Base-by-base conservation (phyloP, 2,888 invertebrate genomes). In the Blastobasis adustella region DNA sequence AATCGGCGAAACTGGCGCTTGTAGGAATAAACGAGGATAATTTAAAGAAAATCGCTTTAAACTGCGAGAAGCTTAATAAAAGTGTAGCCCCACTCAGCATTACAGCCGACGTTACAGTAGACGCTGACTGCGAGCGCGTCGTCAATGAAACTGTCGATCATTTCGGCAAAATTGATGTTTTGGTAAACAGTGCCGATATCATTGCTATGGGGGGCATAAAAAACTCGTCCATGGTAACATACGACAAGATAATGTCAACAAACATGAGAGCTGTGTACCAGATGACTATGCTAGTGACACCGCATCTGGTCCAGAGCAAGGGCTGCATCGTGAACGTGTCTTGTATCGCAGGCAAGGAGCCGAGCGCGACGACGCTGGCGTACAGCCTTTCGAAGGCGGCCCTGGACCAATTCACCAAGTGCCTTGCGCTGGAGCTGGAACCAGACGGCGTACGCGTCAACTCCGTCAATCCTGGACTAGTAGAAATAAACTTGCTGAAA, bases 361-460 rank as follows among this genome's bases (percentile, higher is more conserved):
- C 80, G 0, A 82, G 73, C 53, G 92, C 96, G 0, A 93, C 93
- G 58, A 92, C 96, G 1, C 76, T 98, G 50, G 93, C 96, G 0
- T 99, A 99, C 78, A 93, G 93, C 65, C 92, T 98, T 83, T 96
- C 97, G 1, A 99, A 99, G 82, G 91, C 96, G 8, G 97, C 97
- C 0, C 80, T 98, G 5, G 98, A 99, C 83, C 98, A 98, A 69
- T 93, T 99, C 64, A 99, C 98, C 0, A 92, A 93, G 72, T 97
- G 97, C 73, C 90, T 93, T 9, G 98, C 98, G 1, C 82, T 99
- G 47, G 98, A 96, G 66, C 80, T 96, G 52, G 96, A 94, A 38
- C 66, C 90, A 1, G 94, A 94, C 71, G 92, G 93, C 60, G 94
- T 98, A 0, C 89, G 98, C 53, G 96, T 96, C 0, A 98, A 98